These are phyloP conservation scores for Elaeidobius kamerunicus DNA, from an alignment of 2,888 invertebrate species.

Conservation along the genomic window DNA sequence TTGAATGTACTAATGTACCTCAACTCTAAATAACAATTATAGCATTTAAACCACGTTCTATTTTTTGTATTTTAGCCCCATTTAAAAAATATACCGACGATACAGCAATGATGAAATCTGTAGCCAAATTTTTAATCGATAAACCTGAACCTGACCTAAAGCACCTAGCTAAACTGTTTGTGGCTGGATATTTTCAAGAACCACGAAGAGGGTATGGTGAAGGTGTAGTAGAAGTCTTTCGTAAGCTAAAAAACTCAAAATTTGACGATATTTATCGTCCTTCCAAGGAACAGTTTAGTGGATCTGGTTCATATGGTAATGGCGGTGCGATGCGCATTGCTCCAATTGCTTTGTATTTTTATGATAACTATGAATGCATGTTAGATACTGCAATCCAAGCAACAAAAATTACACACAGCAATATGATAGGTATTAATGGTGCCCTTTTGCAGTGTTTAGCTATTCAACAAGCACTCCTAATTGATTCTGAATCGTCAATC, in stretches of 20 bases:
- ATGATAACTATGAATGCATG: conserved; percentile 52
- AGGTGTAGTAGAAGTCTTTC: conserved; percentile 57
- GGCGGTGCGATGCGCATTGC: conserved; percentile 73
- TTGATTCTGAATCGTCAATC: conserved; percentile 49
- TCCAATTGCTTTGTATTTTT: conserved; percentile 62
- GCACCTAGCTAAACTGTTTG: conserved; percentile 63
- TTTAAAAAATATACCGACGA: conserved; percentile 65
- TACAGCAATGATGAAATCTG: conserved; percentile 65
- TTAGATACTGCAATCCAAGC: conserved; percentile 52
- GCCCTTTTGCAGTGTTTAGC: conserved; percentile 59
- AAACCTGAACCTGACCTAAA: conserved; percentile 54
- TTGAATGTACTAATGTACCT: too few species aligned
- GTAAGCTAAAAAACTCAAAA: conserved; percentile 53
- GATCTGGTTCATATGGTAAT: conserved; percentile 72
- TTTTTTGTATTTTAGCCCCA: conserved; percentile 52
- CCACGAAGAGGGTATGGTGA: conserved; percentile 65
- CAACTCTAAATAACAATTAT: too few species aligned
- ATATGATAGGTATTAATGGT: conserved; percentile 56
- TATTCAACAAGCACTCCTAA: conserved; percentile 54
- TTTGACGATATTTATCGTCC: conserved; percentile 60
- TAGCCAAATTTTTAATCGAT: conserved; percentile 60
- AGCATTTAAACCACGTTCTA: too few species aligned
- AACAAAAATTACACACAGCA: conserved; percentile 63
- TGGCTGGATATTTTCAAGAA: conserved; percentile 59
- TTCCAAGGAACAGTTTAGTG: conserved; percentile 58